Percentiles rank a stretch among this genome's conserved stretches.
phyloP scores from a whole-genome alignment of 2,113 vertebrate genomes.

The Microcebus ravelobensis region DNA sequence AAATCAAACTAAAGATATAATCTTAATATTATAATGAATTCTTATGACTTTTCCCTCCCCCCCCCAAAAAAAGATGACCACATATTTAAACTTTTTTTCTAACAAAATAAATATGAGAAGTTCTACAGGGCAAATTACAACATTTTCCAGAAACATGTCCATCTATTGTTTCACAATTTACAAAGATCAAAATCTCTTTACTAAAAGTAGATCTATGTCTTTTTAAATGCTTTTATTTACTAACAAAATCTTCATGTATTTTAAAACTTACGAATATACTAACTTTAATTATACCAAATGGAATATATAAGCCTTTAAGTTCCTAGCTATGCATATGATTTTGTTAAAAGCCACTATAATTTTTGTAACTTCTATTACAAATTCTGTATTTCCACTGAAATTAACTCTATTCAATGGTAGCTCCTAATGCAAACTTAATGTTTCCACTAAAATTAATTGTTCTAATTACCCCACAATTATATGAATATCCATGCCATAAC shows the following conservation, averaged over 20 bases:
- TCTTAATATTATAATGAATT: constrained; percentile 10
- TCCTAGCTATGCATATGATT: neutral
- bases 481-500: constrained; percentile 5
- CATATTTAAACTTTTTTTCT: neutral
- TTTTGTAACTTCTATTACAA: constrained; percentile 41
- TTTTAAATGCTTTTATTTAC: constrained; percentile 40
- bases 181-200: constrained; percentile 15
- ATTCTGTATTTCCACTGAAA: constrained; percentile 10
- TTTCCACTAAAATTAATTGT: constrained; percentile 5
- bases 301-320: constrained; percentile 18
- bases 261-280: constrained; percentile 42
- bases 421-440: neutral
- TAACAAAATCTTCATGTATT: constrained; percentile 37
- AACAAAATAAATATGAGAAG: constrained; percentile 42
- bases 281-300: neutral
- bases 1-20: constrained; percentile 37
- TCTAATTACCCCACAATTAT: neutral
- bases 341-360: neutral
- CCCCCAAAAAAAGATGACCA: neutral
- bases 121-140: neutral
- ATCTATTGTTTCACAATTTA: neutral
- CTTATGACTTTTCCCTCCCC: neutral
- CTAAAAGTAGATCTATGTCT: neutral
- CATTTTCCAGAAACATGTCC: constrained; percentile 6
- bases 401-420: neutral